Base-by-base conservation (phyloP, 53 echinoderm and acorn worm genomes). In the Echinometra lucunter region DNA sequence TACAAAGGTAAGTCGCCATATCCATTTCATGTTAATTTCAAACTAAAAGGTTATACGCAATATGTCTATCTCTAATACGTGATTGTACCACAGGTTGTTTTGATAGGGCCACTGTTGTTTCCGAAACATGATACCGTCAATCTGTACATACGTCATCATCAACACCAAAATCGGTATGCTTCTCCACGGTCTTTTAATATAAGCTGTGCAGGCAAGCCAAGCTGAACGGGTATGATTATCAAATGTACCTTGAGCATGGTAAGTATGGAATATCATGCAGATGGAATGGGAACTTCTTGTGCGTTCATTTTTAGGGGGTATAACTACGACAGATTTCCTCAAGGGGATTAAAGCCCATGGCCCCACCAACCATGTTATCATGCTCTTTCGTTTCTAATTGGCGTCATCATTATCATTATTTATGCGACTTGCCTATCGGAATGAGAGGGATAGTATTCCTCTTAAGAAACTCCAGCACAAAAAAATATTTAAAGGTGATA, bases 91-190 rank as follows among this genome's bases (percentile, higher is more conserved):
- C 78, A 78, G 78, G 78, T 40, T 17, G 9, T 42, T 19, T 38
- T 42, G 16, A 15, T 40, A 78, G 42, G 78, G 4, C 19, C 78
- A 35, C 17, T 78, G 8, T 78, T 78, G 19, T 78, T 75, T 78
- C 78, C 28, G 78, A 78, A 78, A 42, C 78, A 38, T 78, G 78
- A 78, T 78, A 42, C 42, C n/a, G n/a, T n/a, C n/a, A n/a, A n/a
- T n/a, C n/a, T 38, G 21, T 42, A 9, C 72, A 72, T 72, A 35
- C 72, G 35, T 72, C 72, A 72, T 30, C 72, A 30, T 35, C 40
- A 23, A 32, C 69, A 69, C 23, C 40, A 78, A 78, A 78, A 78
- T 18, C 15, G 18, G 40, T 10, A 34, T 16, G 78, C 19, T 1
- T 78, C 37, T 17, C 78, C 5, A 40, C 38, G 78, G 78, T 40